Conservation (phyloP, 2,888 invertebrate genomes). For the Capitulum mitella region DNA sequence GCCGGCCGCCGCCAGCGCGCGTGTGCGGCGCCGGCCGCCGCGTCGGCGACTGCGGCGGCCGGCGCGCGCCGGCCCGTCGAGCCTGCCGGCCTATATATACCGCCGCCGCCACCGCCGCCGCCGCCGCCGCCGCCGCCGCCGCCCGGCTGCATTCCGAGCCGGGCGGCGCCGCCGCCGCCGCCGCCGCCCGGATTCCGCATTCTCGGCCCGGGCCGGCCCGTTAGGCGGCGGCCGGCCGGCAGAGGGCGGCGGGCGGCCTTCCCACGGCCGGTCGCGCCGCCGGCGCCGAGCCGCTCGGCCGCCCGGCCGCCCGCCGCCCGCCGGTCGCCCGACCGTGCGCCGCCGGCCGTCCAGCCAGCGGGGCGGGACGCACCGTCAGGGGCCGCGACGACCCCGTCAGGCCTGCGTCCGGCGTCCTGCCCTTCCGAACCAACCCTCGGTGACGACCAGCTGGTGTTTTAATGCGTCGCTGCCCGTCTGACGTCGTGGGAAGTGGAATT, state of each 20-base stretch:
- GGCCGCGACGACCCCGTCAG: no score
- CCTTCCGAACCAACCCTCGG: no score
- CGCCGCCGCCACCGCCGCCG: background rate
- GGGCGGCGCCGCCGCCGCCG: background rate
- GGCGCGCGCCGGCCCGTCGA: background rate
- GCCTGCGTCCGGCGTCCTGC: no score
- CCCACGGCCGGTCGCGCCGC: background rate
- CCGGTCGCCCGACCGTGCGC: background rate
- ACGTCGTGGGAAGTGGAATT: no score
- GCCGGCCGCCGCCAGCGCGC: no score
- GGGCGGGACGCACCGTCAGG: no score
- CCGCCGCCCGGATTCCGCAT: background rate
- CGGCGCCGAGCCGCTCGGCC: background rate
- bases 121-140: background rate
- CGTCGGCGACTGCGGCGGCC: background rate
- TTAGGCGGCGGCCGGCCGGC: background rate
- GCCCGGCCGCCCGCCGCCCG: background rate
- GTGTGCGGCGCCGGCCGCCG: background rate
- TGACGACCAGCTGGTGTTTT: no score
- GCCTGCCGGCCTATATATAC: background rate
- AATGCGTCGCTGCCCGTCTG: no score
- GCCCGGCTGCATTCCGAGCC: background rate
- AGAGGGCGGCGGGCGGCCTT: background rate
- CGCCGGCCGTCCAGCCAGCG: no score
- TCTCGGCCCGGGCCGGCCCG: background rate